Conservation (phyloP, 1,140 invertebrate species). For the Plectrocnemia conspersa region DNA sequence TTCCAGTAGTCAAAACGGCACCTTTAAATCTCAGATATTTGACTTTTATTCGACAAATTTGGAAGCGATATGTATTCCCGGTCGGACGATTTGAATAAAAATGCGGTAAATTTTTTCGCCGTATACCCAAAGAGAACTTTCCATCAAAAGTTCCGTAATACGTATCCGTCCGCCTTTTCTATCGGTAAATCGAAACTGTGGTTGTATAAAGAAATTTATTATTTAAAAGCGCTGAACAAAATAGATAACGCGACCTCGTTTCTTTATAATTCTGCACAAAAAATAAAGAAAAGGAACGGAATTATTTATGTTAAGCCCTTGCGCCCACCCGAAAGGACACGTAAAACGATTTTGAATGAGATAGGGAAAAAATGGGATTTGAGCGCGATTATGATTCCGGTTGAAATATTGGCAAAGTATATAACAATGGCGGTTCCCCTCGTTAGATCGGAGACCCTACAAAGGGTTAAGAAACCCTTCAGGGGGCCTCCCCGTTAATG, state of each 20-base stretch:
- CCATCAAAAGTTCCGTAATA: conserved; percentile 8
- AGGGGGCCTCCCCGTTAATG: conserved; percentile 17
- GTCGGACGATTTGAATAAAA: conserved; percentile 3
- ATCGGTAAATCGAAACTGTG: background rate
- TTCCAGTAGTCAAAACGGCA: too few relatives aligned
- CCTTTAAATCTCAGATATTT: background rate
- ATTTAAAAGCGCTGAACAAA: background rate
- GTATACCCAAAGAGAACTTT: background rate
- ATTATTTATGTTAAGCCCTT: too few relatives aligned
- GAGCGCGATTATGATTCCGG: conserved; percentile 12
- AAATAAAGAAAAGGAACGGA: too few relatives aligned
- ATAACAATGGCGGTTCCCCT: conserved; percentile 3
- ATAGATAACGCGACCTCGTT: too few relatives aligned
- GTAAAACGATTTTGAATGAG: background rate
- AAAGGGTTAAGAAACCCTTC: conserved; percentile 22
- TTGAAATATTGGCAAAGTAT: conserved; percentile 14
- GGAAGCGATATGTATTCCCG: background rate
- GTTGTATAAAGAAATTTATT: conserved; percentile 3
- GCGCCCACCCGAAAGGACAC: background rate
- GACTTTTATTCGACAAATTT: conserved; percentile 7
- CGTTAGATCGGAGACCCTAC: background rate
- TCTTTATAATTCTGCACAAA: too few relatives aligned
- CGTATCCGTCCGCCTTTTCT: background rate
- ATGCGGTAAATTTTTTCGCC: conserved; percentile 2
- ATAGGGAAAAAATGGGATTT: background rate